These are phyloP conservation scores for Anableps anableps DNA, from an alignment of 2,797 vertebrate genomes.

Conservation along the genomic window DNA sequence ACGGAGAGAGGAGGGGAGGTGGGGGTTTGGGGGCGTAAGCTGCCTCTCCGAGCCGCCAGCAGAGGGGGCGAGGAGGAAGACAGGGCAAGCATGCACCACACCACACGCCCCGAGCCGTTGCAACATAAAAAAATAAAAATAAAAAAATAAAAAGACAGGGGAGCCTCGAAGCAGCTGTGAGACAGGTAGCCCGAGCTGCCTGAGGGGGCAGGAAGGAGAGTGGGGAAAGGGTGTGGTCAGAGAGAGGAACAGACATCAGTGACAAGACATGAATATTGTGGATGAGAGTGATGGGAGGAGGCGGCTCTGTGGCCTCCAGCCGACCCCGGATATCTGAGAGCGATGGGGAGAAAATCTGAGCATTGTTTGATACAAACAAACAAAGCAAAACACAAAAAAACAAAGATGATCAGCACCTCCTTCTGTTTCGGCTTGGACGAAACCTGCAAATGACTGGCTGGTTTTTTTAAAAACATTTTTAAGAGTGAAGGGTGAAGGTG, in stretches of 20 bases:
- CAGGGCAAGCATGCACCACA: conserved; percentile 87
- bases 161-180: conserved; percentile 47
- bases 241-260: conserved; percentile 68
- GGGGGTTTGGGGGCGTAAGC: conserved; percentile 35
- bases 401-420: conserved; percentile 33
- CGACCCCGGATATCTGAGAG: conserved; percentile 23
- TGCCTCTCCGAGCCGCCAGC: conserved; percentile 48
- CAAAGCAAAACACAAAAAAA: conserved; percentile 19
- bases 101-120: conserved; percentile 63
- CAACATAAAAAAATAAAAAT: conserved; percentile 13
- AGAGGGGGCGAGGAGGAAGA: conserved; percentile 78
- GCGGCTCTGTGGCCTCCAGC: conserved; percentile 4
- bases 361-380: conserved; percentile 8
- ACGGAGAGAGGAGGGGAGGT: conserved; percentile 53
- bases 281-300: conserved; percentile 26
- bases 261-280: conserved; percentile 29
- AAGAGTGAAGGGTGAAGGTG: conserved; percentile 20
- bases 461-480: not conserved
- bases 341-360: conserved; percentile 1
- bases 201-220: conserved; percentile 6
- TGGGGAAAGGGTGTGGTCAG: conserved; percentile 65
- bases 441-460: conserved; percentile 50
- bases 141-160: not conserved
- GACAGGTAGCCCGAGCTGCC: conserved; percentile 42
- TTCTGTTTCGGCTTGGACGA: conserved; percentile 17